Conservation (phyloP, 2,888 invertebrate species). For the Lasioglossum malachurum region DNA sequence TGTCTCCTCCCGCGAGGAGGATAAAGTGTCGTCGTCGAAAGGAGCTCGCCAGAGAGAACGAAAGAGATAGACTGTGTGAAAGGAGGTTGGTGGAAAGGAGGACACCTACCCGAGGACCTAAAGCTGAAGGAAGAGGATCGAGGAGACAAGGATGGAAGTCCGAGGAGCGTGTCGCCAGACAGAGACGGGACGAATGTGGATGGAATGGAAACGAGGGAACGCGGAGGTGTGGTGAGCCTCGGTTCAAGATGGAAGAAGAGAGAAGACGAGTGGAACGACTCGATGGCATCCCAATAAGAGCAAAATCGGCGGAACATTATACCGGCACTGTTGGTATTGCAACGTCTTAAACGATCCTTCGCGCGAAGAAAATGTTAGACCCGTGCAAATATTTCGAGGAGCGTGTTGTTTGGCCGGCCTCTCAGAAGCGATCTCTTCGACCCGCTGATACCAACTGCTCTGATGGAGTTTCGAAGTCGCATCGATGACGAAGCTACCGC, state of each 20-base stretch:
- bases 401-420: background rate
- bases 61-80: background rate
- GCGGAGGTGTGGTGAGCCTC: slow-evolving; percentile 32
- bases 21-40: slow-evolving; percentile 66
- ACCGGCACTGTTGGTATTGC: slow-evolving; percentile 73
- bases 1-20: slow-evolving; percentile 62
- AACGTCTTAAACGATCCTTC: slow-evolving; percentile 74
- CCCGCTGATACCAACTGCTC: background rate
- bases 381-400: slow-evolving; percentile 40
- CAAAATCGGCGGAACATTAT: slow-evolving; percentile 72
- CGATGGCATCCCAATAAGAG: slow-evolving; percentile 78
- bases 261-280: slow-evolving; percentile 61
- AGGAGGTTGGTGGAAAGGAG: background rate
- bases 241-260: slow-evolving; percentile 31
- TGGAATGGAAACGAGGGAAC: slow-evolving; percentile 50
- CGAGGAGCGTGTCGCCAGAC: slow-evolving; percentile 41
- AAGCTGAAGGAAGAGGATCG: background rate
- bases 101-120: background rate
- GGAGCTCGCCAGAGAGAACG: slow-evolving; percentile 42
- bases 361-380: slow-evolving; percentile 64
- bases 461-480: background rate
- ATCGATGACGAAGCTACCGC: background rate
- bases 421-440: slow-evolving; percentile 23
- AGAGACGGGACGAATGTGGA: slow-evolving; percentile 48
- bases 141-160: slow-evolving; percentile 31